Evolutionary conservation across 2,797 vertebrate species (phyloP), one percentile per base, ranked within the genome.

Genomic region (Arctocebus calabarensis): DNA sequence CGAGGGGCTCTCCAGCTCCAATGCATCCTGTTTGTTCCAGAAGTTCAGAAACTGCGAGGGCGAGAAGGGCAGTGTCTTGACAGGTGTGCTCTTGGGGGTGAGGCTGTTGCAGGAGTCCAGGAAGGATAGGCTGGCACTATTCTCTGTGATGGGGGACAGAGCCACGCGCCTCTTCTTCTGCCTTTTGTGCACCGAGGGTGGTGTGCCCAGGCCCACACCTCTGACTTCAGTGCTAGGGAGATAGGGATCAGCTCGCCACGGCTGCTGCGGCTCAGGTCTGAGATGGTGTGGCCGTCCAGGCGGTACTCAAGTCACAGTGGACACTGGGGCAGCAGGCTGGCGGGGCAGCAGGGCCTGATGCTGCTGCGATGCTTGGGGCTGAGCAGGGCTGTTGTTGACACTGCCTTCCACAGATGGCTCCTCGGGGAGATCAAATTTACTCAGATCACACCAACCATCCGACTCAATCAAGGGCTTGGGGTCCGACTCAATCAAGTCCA

Each of bases 191-290:
- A 99, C 98, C 0, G 99, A 99, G 3, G 99, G 99, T 0, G 99
- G 99, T 0, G 98, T 99, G 0, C 99, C 99, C 32, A 98, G 97
- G 82, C 97, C 98, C 0, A 43, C 91, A 88, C 94, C 91, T 43
- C 96, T 95, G 43, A 98, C 92, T 43, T 99, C 98, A 0, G 99
- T 99, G 0, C 99, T 99, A 0, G 99, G 99, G 99, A 99, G 88
- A 99, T 99, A 45, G 99, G 99, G 94, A 99, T 99, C 92, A 99
- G 99, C 90, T 99, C 99, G 0, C 99, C 99, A 55, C 99, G 99
- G 98, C 98, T 99, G 98, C 99, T 97, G 94, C 99, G 99, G 98
- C 99, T 99, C 57, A 99, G 98, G 97, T 99, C 99, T 0, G 99
- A 99, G 97, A 99, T 98, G 48, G 99, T 98, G 74, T 99, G 99